Percentiles rank a stretch among this genome's conserved stretches.
phyloP scores from a whole-genome alignment of 2,113 vertebrate genomes.

The Otocyon megalotis region DNA sequence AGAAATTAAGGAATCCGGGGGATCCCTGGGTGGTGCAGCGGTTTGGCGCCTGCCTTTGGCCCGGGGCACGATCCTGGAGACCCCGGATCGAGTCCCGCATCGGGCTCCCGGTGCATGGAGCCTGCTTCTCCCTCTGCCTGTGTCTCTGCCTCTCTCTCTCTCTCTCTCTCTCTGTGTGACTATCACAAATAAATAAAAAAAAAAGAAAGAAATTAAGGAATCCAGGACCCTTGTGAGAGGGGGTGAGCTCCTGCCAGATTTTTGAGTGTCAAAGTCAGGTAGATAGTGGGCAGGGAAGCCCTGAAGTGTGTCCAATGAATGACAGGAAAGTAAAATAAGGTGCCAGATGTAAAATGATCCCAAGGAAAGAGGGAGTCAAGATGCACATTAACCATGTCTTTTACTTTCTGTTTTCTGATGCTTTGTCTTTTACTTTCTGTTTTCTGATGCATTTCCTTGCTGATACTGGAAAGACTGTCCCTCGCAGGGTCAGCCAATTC shows the following conservation, averaged over 20 bases:
- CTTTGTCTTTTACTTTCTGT: not conserved
- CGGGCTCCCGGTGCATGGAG: too few species aligned
- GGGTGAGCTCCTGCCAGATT: too few species aligned
- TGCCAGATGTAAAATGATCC: not conserved
- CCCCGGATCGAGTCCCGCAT: too few species aligned
- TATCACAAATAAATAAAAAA: too few species aligned
- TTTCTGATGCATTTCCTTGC: not conserved
- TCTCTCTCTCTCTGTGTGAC: too few species aligned
- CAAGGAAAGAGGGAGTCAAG: not conserved
- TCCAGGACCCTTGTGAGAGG: not conserved
- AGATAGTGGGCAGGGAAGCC: not conserved
- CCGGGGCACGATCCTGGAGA: too few species aligned
- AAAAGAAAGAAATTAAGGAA: not conserved
- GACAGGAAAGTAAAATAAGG: not conserved
- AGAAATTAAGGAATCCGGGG: too few species aligned
- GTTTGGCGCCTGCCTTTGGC: too few species aligned
- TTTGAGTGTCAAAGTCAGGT: not conserved
- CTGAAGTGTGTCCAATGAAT: not conserved
- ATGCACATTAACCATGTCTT: not conserved
- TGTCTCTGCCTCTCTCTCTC: too few species aligned
- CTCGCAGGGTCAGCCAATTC: too few species aligned
- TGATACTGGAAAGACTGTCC: not conserved
- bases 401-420: not conserved
- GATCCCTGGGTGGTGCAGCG: too few species aligned
- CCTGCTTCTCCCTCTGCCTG: too few species aligned